Base-by-base conservation (phyloP, 2,888 invertebrate genomes). In the Drosophila diplacantha region DNA sequence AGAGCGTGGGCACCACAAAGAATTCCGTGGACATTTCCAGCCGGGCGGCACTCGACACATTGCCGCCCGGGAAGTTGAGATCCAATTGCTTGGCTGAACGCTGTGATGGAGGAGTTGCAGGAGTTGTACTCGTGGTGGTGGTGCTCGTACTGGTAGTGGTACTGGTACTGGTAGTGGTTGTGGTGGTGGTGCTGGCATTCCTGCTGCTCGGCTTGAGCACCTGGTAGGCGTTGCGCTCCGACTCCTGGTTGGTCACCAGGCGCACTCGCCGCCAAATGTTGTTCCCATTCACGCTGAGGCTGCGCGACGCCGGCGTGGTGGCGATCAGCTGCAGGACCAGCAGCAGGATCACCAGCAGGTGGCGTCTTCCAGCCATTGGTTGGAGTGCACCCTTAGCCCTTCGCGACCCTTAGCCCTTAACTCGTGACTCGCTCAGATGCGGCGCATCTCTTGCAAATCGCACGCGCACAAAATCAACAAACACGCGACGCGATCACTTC, bases 1-100 rank as follows among this genome's bases (percentile, higher is more conserved):
- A 86, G 66, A 89, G 90, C 76, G 91, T 90, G 34, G 95, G 95
- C 78, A 95, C 91, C 74, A 94, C 90, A 88, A 95, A 95, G 89
- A 93, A 95, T 88, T 95, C 95, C 6, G 95, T 95, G 88, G 94
- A 95, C 92, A 95, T 92, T 88, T 95, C 94, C 69, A 88, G 89
- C 26, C 92, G 91, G 68, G 88, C 88, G 1, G 88, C 88, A 67
- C 87, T 88, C 34, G 87, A 87, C 12, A 85, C 70, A 50, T 85
- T 87, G 26, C 75, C 68, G n/a, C 62, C 85, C 20, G 69, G 75
- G 16, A 85, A 58, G 55, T 83, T 81, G 55, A 80, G 72, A 64
- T 87, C 87, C 51, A 86, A 31, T 60, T 86, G 85, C 39, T 86
- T 86, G 14, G 65, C 72, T 12, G 72, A 73, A 11, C 84, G 72